Evolutionary conservation across 2,113 vertebrate genomes (phyloP).

Genomic region (Seriola rivoliana): DNA sequence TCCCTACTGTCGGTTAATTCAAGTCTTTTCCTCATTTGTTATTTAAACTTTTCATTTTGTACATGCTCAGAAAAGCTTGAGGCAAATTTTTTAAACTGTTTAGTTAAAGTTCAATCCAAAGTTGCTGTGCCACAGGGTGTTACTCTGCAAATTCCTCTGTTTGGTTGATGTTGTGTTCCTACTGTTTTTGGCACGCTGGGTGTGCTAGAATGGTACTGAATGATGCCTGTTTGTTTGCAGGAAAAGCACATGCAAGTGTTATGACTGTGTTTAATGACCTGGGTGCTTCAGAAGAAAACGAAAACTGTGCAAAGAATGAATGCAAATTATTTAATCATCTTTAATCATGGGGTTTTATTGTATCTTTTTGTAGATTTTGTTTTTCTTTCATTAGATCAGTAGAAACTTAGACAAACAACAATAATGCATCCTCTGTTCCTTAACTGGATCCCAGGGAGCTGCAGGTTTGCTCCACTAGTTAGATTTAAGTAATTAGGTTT

Average conservation of each 20-base stretch:
- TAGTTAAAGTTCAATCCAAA: slow-evolving; percentile 47
- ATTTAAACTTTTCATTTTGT: slow-evolving; percentile 1
- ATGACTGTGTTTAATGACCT: slow-evolving; percentile 32
- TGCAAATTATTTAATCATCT: slow-evolving; percentile 42
- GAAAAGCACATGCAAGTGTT: slow-evolving; percentile 41
- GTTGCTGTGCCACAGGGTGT: slow-evolving; percentile 49
- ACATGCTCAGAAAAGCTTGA: background rate
- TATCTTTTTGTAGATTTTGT: slow-evolving; percentile 12
- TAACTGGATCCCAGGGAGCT: slow-evolving; percentile 46
- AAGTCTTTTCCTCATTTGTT: background rate
- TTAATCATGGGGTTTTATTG: slow-evolving; percentile 12
- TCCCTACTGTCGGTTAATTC: background rate
- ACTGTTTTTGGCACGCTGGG: slow-evolving; percentile 55
- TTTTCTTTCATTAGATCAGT: slow-evolving; percentile 23
- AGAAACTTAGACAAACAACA: slow-evolving; percentile 18
- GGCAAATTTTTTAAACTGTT: slow-evolving; percentile 15
- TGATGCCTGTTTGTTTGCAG: slow-evolving; percentile 39
- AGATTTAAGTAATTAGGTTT: slow-evolving; percentile 50
- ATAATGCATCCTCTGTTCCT: slow-evolving; percentile 37
- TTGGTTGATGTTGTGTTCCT: slow-evolving; percentile 44
- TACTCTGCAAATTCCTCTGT: slow-evolving; percentile 20
- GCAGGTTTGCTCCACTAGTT: slow-evolving; percentile 59
- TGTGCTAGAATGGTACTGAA: slow-evolving; percentile 55
- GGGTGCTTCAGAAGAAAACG: slow-evolving; percentile 43
- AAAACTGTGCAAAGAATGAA: slow-evolving; percentile 58